Conservation (phyloP, 2,888 invertebrate species). For the Serrognathus titanus region DNA sequence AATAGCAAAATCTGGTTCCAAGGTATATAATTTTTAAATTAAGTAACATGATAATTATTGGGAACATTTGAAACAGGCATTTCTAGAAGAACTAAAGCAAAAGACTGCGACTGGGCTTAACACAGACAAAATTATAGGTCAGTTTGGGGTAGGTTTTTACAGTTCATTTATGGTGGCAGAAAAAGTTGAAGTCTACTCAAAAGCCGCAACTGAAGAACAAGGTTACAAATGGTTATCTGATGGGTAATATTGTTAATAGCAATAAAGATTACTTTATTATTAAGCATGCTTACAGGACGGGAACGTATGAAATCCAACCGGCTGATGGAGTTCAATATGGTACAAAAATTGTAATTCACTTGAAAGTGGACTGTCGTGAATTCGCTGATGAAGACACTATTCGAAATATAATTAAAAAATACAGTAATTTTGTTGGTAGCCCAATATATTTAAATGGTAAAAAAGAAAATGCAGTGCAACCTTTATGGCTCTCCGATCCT, state of each 20-base stretch:
- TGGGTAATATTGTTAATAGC: slow-evolving; percentile 59
- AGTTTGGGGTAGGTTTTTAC: slow-evolving; percentile 98
- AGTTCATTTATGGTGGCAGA: slow-evolving; percentile 97
- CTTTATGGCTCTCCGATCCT: slow-evolving; percentile 90
- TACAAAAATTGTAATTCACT: slow-evolving; percentile 87
- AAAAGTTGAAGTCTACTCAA: slow-evolving; percentile 87
- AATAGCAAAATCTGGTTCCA: slow-evolving; percentile 94
- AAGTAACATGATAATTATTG: not conserved
- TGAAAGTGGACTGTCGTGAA: slow-evolving; percentile 84
- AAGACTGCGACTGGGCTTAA: slow-evolving; percentile 57
- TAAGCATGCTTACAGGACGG: slow-evolving; percentile 46
- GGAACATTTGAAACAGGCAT: slow-evolving; percentile 56
- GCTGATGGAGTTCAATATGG: slow-evolving; percentile 82
- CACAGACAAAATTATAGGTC: slow-evolving; percentile 82
- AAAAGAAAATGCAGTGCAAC: slow-evolving; percentile 83
- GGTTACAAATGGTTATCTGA: slow-evolving; percentile 89
- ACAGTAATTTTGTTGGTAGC: slow-evolving; percentile 95
- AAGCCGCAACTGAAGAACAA: slow-evolving; percentile 63
- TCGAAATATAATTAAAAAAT: slow-evolving; percentile 85
- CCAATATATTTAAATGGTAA: slow-evolving; percentile 89
- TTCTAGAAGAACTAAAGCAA: slow-evolving; percentile 78
- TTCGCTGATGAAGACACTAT: slow-evolving; percentile 85
- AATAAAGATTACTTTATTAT: not conserved
- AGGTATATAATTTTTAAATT: slow-evolving; percentile 50
- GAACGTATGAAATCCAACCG: slow-evolving; percentile 84